Conservation (phyloP, 2,888 invertebrate genomes). For the Megaustenia siamemsis region DNA sequence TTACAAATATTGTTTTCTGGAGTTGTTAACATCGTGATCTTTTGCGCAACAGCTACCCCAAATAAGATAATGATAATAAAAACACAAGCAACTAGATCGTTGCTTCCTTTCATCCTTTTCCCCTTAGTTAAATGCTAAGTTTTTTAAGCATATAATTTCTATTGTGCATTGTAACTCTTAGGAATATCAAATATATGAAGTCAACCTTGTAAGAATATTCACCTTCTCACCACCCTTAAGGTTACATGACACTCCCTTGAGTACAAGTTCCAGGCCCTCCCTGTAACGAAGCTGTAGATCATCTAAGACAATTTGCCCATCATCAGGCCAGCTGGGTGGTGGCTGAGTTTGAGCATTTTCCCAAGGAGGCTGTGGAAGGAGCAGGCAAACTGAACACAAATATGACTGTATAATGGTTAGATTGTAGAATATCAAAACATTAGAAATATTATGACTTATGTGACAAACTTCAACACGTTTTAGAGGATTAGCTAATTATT, state of each 20-base stretch:
- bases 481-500: too few species aligned
- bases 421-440: too few species aligned
- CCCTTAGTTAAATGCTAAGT: too few species aligned
- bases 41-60: background rate
- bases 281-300: conserved; percentile 77
- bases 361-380: conserved; percentile 71
- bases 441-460: too few species aligned
- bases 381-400: background rate
- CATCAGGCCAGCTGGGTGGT: conserved; percentile 74
- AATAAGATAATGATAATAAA: too few species aligned
- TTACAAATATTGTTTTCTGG: too few species aligned
- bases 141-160: too few species aligned
- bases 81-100: too few species aligned
- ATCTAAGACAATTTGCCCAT: conserved; percentile 74
- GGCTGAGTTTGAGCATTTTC: conserved; percentile 62
- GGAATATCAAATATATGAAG: too few species aligned
- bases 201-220: background rate
- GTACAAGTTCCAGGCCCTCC: conserved; percentile 77
- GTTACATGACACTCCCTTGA: conserved; percentile 73
- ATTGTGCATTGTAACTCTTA: too few species aligned
- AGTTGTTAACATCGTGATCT: background rate
- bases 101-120: too few species aligned
- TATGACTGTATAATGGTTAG: background rate
- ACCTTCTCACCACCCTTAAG: conserved; percentile 78
- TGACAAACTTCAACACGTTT: too few species aligned